Percentiles rank a stretch among this genome's conserved stretches.
Evolutionary conservation across 2,113 vertebrate genomes (phyloP).

Genomic region (Menidia beryllina): DNA sequence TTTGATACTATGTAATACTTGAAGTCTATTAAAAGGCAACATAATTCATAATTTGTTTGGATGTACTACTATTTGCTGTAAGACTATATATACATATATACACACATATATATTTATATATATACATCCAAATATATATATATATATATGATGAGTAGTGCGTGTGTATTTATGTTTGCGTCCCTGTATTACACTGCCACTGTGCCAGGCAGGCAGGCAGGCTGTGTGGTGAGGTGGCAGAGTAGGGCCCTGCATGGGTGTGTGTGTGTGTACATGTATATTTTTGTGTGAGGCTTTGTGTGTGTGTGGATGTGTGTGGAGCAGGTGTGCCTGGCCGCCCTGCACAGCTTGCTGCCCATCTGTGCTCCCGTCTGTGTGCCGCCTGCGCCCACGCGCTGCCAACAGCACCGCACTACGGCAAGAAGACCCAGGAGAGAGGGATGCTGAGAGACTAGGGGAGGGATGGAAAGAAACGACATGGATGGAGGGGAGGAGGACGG

Average conservation of each 20-base stretch:
- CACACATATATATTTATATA: slow-evolving; percentile 20
- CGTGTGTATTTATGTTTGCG: slow-evolving; percentile 61
- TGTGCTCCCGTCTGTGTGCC: slow-evolving; percentile 85
- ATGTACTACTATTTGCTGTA: neutral
- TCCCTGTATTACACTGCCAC: slow-evolving; percentile 59
- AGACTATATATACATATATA: slow-evolving; percentile 37
- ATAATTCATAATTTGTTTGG: too few relatives aligned
- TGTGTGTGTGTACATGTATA: slow-evolving; percentile 34
- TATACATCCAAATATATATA: slow-evolving; percentile 39
- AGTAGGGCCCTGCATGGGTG: slow-evolving; percentile 53
- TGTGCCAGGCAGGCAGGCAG: slow-evolving; percentile 67
- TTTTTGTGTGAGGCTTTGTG: slow-evolving; percentile 22
- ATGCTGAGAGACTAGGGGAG: slow-evolving; percentile 70
- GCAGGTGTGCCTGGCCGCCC: slow-evolving; percentile 85
- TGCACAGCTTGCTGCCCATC: slow-evolving; percentile 86
- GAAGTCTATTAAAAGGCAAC: too few relatives aligned
- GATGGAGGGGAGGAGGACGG: slow-evolving; percentile 34
- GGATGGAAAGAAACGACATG: slow-evolving; percentile 61
- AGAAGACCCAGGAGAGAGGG: slow-evolving; percentile 78
- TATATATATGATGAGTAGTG: slow-evolving; percentile 44
- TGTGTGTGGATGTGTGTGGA: slow-evolving; percentile 71
- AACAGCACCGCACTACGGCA: slow-evolving; percentile 76
- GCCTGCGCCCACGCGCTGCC: slow-evolving; percentile 83
- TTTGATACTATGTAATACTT: too few relatives aligned
- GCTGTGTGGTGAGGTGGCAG: slow-evolving; percentile 72